Percentiles rank a stretch among this genome's conserved stretches.
Evolutionary conservation across 2,113 vertebrate species (phyloP).

Genomic region (Ctenomys sociabilis): DNA sequence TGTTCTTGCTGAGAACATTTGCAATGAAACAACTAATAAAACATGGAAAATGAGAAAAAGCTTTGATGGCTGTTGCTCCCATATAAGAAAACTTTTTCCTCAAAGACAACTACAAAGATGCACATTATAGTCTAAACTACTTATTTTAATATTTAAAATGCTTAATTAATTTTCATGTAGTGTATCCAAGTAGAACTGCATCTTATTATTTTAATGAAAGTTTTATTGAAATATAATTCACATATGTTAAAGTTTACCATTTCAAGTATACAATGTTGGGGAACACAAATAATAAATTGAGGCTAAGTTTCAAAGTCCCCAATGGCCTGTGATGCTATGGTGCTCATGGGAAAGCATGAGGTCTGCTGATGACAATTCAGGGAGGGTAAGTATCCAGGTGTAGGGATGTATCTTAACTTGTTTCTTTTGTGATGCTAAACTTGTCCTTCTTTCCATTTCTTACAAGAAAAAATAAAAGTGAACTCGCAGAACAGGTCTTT

Average conservation of each 20-base stretch:
- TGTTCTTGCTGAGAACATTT: not conserved
- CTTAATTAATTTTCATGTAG: slow-evolving; percentile 31
- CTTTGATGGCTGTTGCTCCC: not conserved
- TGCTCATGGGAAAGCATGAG: not conserved
- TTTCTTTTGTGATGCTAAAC: not conserved
- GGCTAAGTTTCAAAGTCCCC: not conserved
- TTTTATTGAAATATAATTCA: not conserved
- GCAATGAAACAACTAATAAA: not conserved
- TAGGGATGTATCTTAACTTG: not conserved
- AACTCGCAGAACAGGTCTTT: not conserved
- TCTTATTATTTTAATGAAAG: not conserved
- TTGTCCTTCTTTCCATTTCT: not conserved
- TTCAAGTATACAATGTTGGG: not conserved
- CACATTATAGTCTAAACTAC: not conserved
- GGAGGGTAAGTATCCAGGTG: not conserved
- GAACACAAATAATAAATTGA: not conserved
- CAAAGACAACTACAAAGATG: not conserved
- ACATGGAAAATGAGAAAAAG: not conserved
- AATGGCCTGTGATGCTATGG: not conserved
- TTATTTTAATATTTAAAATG: not conserved
- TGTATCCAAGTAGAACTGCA: not conserved
- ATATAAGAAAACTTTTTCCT: not conserved
- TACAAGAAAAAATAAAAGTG: not conserved
- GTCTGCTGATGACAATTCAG: not conserved
- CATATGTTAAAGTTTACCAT: not conserved